Conservation (phyloP, 2,113 vertebrate species). For the Glareola pratincola region DNA sequence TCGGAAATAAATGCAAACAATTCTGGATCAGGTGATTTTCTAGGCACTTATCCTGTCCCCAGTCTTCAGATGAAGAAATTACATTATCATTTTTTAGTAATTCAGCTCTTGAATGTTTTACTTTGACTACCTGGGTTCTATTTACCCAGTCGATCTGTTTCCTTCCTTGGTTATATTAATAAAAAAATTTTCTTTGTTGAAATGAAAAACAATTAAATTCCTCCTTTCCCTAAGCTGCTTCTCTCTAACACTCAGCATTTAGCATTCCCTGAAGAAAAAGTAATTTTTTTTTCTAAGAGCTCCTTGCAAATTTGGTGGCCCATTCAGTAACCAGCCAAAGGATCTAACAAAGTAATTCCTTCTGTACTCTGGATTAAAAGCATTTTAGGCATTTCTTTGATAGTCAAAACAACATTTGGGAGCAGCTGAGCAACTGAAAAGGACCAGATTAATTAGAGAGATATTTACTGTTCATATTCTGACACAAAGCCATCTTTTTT, state of each 20-base stretch:
- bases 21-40: background rate
- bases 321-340: background rate
- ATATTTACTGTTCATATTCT: background rate
- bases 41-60: background rate
- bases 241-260: background rate
- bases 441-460: conserved; percentile 5
- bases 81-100: background rate
- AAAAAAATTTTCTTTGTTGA: background rate
- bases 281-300: background rate
- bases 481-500: background rate
- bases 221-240: background rate
- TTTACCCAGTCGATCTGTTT: background rate
- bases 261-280: background rate
- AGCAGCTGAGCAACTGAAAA: conserved; percentile 18
- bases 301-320: conserved; percentile 17
- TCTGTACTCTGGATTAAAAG: background rate
- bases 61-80: background rate
- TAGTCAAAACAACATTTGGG: conserved; percentile 30
- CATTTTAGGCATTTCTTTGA: background rate
- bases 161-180: background rate
- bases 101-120: background rate
- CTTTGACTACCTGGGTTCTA: background rate
- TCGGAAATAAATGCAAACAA: background rate
- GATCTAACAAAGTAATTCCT: background rate
- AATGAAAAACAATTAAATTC: background rate